Evolutionary conservation across 2,888 invertebrate species (phyloP).

Genomic region (Idaea dimidiata): DNA sequence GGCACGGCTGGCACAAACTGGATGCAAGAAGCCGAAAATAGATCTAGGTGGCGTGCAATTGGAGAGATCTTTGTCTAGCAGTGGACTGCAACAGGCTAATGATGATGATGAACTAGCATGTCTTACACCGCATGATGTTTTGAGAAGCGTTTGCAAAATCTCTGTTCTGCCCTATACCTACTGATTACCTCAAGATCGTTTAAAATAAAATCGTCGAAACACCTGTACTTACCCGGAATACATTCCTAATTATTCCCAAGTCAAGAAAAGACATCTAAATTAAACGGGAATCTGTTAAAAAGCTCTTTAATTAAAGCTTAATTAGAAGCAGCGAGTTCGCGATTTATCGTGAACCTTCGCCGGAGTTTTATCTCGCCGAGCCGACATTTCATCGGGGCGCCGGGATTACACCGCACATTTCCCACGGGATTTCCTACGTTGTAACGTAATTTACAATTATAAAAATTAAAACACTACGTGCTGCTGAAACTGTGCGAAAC

Average conservation of each 20-base stretch:
- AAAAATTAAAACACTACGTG: conserved; percentile 12
- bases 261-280: not conserved
- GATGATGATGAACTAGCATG: too few relatives aligned
- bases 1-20: too few relatives aligned
- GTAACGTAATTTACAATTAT: conserved; percentile 5
- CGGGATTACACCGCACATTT: conserved; percentile 7
- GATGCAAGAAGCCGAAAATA: too few relatives aligned
- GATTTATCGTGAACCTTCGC: not conserved
- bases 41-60: too few relatives aligned
- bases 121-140: too few relatives aligned
- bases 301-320: conserved; percentile 1
- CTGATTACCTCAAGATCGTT: not conserved
- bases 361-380: not conserved
- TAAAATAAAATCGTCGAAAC: not conserved
- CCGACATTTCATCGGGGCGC: not conserved
- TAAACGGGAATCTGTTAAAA: not conserved
- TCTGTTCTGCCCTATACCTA: too few relatives aligned
- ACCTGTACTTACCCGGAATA: not conserved
- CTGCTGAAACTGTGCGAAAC: not conserved
- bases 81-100: too few relatives aligned
- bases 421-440: conserved; percentile 4
- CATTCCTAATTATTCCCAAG: not conserved
- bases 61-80: too few relatives aligned
- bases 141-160: too few relatives aligned
- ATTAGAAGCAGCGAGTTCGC: not conserved